Conservation (phyloP, 1,140 invertebrate species). For the Sarcophaga bullata region DNA sequence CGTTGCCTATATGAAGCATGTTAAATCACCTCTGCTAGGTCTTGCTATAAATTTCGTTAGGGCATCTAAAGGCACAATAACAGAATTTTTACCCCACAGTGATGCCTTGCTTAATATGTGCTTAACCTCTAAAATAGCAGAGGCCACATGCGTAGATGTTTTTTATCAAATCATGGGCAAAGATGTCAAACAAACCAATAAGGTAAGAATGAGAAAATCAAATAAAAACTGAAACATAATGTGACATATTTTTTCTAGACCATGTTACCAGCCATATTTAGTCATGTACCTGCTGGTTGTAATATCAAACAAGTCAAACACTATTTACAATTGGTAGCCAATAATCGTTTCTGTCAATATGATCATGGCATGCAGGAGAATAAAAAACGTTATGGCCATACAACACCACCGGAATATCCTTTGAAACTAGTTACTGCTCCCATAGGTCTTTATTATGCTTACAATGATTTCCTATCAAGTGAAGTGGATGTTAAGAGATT, state of each 20-base stretch:
- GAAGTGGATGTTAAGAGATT: slow-evolving; percentile 70
- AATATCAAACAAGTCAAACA: slow-evolving; percentile 50
- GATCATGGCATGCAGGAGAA: slow-evolving; percentile 63
- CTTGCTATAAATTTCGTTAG: slow-evolving; percentile 42
- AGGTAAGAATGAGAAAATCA: slow-evolving; percentile 44
- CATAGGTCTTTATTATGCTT: slow-evolving; percentile 76
- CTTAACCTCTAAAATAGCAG: slow-evolving; percentile 38
- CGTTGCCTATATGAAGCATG: slow-evolving; percentile 64
- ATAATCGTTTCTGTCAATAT: slow-evolving; percentile 52
- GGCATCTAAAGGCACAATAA: slow-evolving; percentile 32
- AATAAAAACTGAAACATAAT: neutral
- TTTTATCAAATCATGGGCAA: slow-evolving; percentile 48
- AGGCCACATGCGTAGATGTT: slow-evolving; percentile 49
- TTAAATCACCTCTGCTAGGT: slow-evolving; percentile 45
- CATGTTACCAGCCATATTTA: slow-evolving; percentile 51
- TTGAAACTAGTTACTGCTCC: slow-evolving; percentile 71
- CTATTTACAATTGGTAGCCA: slow-evolving; percentile 52
- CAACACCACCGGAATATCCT: slow-evolving; percentile 69
- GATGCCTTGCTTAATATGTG: slow-evolving; percentile 43
- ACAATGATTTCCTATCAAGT: slow-evolving; percentile 76
- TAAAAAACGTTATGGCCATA: slow-evolving; percentile 64
- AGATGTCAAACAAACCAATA: slow-evolving; percentile 49
- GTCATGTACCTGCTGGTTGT: slow-evolving; percentile 52
- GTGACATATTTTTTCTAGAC: slow-evolving; percentile 47
- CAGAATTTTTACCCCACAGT: slow-evolving; percentile 49